Evolutionary conservation across 1,140 invertebrate species (phyloP), one percentile per base, ranked within the genome.

Genomic region (Cydia pomonella): DNA sequence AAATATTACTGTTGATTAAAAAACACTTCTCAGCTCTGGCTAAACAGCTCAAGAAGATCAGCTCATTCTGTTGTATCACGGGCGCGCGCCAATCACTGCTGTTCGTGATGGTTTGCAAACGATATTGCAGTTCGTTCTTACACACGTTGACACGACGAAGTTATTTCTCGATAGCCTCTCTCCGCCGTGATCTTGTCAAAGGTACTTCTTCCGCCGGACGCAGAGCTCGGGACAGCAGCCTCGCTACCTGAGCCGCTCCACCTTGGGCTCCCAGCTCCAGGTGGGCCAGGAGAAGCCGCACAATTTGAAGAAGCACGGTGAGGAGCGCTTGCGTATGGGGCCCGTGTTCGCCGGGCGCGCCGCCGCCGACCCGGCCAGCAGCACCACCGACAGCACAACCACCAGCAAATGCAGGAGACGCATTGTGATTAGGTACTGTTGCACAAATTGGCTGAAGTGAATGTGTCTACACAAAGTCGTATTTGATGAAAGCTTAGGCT

Each of bases 261-360:
- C 78, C 3, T 76, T 76, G 44, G 83, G 80, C 13, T 13, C 13
- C 63, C 12, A n/a, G 27, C 6, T 29, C 25, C 25, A 33, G 25
- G 79, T 18, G 10, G 77, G 66, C 0, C 83, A 80, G 16, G 77
- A 78, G 72, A 83, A 87, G 75, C 81, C 85, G 81, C 89, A 91
- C 7, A 89, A 76, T 69, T 90, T 90, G 23, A 90, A 80, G 6
- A 88, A 79, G 74, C 88, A 90, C 77, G 85, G 84, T 9, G 76
- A 77, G 18, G 87, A 82, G 5, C 86, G 76, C 75, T 85, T 90
- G 21, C 82, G 79, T 0, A 84, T 76, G 38, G 77, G 79, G 38
- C 71, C 64, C 9, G 53, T 66, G 27, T 41, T 76, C 18, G 44
- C 69, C 12, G 88, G 87, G 0, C 84, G 80, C 16, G 78, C 84